These are phyloP conservation scores for Danio kyathit DNA, from an alignment of 2,797 vertebrate species.

Conservation along the genomic window DNA sequence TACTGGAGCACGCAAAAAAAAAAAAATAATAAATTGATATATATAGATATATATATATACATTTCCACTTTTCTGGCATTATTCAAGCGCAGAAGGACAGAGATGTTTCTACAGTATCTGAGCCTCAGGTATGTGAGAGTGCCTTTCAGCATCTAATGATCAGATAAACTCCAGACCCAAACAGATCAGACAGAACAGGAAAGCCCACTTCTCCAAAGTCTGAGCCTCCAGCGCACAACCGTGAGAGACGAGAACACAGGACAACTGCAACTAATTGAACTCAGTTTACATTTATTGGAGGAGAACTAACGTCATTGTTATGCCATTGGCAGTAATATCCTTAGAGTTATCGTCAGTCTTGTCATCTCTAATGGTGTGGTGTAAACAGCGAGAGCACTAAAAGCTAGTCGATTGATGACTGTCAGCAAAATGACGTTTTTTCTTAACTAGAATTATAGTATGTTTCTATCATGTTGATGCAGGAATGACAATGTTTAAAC, in stretches of 20 bases:
- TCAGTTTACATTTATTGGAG: constrained; percentile 27
- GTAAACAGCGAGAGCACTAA: constrained; percentile 26
- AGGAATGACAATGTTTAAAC: background rate
- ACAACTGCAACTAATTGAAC: constrained; percentile 19
- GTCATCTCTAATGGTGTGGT: constrained; percentile 1
- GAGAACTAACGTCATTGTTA: constrained; percentile 18
- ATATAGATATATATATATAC: too few relatives aligned
- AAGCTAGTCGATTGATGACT: constrained; percentile 3
- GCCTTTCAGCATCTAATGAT: constrained; percentile 33
- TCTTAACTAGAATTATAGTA: background rate
- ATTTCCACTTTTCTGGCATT: constrained; percentile 9
- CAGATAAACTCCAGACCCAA: constrained; percentile 21
- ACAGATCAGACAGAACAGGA: constrained; percentile 26
- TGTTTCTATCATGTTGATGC: background rate
- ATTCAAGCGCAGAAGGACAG: constrained; percentile 1
- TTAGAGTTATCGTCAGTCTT: constrained; percentile 8
- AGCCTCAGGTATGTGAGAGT: constrained; percentile 32
- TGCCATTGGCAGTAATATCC: constrained; percentile 19
- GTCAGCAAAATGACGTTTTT: background rate
- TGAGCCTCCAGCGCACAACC: background rate
- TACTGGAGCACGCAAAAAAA: too few relatives aligned
- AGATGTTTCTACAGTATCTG: constrained; percentile 8
- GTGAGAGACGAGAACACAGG: constrained; percentile 3
- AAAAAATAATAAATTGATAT: too few relatives aligned
- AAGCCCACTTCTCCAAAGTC: background rate